Evolutionary conservation across 1,140 invertebrate genomes (phyloP).

Genomic region (Anoplolepis gracilipes): DNA sequence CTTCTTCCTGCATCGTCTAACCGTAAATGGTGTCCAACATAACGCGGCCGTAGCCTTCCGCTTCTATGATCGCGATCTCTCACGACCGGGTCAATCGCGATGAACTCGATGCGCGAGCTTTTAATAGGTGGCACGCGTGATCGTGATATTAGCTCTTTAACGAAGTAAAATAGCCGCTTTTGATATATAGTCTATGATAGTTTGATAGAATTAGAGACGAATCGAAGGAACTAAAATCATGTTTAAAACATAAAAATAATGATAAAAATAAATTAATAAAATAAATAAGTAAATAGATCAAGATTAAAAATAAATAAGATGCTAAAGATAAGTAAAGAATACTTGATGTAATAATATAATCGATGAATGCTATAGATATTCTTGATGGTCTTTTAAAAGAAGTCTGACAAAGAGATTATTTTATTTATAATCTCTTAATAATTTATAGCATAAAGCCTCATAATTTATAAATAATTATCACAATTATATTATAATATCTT

Average conservation of each 20-base stretch:
- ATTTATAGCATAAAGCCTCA: neutral
- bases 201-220: neutral
- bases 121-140: slow-evolving; percentile 42
- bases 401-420: neutral
- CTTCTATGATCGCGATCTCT: slow-evolving; percentile 5
- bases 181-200: neutral
- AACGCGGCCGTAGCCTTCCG: neutral
- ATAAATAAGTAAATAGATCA: too few species aligned
- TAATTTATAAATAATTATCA: neutral
- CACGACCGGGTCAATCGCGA: slow-evolving; percentile 25
- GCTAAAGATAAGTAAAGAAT: neutral
- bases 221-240: neutral
- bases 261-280: neutral
- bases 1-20: slow-evolving; percentile 25
- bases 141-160: slow-evolving; percentile 27
- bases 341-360: neutral
- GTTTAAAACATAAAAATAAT: neutral
- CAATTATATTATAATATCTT: neutral
- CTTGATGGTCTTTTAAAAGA: neutral
- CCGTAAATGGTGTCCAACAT: slow-evolving; percentile 74
- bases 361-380: neutral
- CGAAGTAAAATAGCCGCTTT: neutral
- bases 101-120: slow-evolving; percentile 56
- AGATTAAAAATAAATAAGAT: slow-evolving; percentile 5
- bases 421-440: neutral